Evolutionary conservation across 2,113 vertebrate species (phyloP).

Genomic region (Leptobrachium ailaonicum): DNA sequence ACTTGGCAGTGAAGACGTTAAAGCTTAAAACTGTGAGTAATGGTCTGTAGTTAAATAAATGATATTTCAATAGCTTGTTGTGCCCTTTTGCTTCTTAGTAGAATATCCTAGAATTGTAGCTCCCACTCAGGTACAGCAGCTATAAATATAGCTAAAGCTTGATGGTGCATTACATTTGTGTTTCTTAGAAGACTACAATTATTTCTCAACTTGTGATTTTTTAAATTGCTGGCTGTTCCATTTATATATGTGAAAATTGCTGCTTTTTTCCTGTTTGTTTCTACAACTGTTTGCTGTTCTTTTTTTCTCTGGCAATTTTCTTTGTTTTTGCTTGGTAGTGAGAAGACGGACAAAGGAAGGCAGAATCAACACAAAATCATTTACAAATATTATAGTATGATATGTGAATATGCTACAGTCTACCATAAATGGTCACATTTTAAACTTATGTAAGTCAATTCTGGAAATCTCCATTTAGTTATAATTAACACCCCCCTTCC

Average conservation of each 20-base stretch:
- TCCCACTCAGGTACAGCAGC: not conserved
- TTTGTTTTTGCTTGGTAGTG: too few relatives aligned
- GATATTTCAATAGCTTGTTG: not conserved
- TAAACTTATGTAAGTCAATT: too few relatives aligned
- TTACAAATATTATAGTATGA: not conserved
- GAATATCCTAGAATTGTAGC: not conserved
- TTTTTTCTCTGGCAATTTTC: too few relatives aligned
- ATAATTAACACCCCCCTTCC: too few relatives aligned
- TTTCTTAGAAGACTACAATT: not conserved
- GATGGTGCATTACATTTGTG: not conserved
- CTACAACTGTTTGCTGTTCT: conserved; percentile 13
- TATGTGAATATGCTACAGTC: not conserved
- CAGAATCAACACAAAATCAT: not conserved
- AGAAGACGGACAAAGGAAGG: not conserved
- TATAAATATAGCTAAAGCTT: not conserved
- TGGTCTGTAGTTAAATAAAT: not conserved
- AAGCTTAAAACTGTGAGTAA: not conserved
- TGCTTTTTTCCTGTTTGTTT: not conserved
- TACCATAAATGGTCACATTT: too few relatives aligned
- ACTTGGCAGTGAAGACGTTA: too few relatives aligned
- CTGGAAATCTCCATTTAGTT: too few relatives aligned
- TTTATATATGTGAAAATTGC: not conserved
- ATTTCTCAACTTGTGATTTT: not conserved
- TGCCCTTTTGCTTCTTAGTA: not conserved
- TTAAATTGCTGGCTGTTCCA: not conserved